Evolutionary conservation across 2,797 vertebrate genomes (phyloP), one percentile per base, ranked within the genome.

Genomic region (Notolabrus celidotus): DNA sequence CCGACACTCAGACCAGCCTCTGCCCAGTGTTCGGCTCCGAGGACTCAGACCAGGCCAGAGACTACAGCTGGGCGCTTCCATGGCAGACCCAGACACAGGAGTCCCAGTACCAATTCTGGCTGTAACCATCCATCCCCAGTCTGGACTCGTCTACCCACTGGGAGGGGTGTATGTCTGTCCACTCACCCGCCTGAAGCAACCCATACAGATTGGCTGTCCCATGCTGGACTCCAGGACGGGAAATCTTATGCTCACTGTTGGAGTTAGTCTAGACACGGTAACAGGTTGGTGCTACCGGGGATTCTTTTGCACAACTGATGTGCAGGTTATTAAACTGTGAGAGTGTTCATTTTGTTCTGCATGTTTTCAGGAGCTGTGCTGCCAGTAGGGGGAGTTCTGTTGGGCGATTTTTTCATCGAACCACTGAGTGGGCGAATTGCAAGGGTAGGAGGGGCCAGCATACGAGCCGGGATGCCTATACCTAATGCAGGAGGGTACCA

Each of bases 41-140:
- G 79, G 81, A 50, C 91, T 97, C 38, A 86, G 90, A 58, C 90
- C 87, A 0, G 91, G 92, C 23, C 94, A 94, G 73, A 86, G 88
- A 0, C 92, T 95, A 60, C 88, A 83, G 45, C 75, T 96, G 20
- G 96, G 96, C 9, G 93, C 85, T 33, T 88, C 95, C 34, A 97
- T 97, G 96, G 83, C 85, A 9, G 96, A 98, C 73, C 93, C 93
- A 0, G 77, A 65, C 22, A 96, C 94, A 0, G 95, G 95, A 20
- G 86, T 96, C 5, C 93, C 96, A 17, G 97, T 98, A 12, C 97
- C 97, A 0, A 92, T 97, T 71, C 86, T 98, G 10, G 97, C 93
- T 31, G 92, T 97, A 20, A 97, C 96, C 0, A 93, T 96, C 55
- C 95, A 98, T 62, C 97, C 96, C 0, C 84, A 91, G 64, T 96